Conservation (phyloP, 1,140 invertebrate species). For the Phocides pigmalion region DNA sequence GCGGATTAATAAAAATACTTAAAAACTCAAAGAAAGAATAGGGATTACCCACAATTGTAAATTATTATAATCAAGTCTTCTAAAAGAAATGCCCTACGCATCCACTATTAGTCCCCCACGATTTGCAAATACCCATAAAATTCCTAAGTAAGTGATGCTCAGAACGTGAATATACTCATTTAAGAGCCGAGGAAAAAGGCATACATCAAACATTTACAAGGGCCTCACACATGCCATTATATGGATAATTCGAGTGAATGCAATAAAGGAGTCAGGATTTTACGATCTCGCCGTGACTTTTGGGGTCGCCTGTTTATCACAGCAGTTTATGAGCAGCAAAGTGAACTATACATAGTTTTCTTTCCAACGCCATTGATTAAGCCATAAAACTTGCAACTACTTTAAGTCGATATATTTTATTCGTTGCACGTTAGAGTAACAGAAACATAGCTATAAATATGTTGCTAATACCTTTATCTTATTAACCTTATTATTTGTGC, state of each 20-base stretch:
- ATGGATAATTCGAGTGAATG: constrained; percentile 55
- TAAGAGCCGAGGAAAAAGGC: constrained; percentile 36
- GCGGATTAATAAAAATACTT: too few relatives aligned
- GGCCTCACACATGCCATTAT: constrained; percentile 60
- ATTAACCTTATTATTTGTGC: too few relatives aligned
- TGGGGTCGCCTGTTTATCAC: constrained; percentile 52
- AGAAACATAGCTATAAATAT: too few relatives aligned
- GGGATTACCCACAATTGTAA: too few relatives aligned
- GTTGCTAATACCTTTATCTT: too few relatives aligned
- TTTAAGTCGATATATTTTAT: constrained; percentile 1
- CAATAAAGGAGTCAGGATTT: constrained; percentile 65
- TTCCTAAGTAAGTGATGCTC: constrained; percentile 35
- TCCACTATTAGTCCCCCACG: neutral
- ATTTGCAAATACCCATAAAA: constrained; percentile 2
- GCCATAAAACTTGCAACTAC: constrained; percentile 1
- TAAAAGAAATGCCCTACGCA: neutral
- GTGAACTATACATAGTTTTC: constrained; percentile 33
- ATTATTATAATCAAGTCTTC: neutral
- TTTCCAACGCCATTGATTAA: constrained; percentile 21
- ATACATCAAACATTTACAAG: constrained; percentile 59
- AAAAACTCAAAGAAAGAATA: too few relatives aligned
- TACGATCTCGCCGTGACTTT: constrained; percentile 53
- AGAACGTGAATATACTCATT: constrained; percentile 37
- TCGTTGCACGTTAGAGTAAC: too few relatives aligned
- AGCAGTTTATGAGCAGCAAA: constrained; percentile 50